Conservation (phyloP, 2,797 vertebrate genomes). For the Chaetophractus vellerosus region DNA sequence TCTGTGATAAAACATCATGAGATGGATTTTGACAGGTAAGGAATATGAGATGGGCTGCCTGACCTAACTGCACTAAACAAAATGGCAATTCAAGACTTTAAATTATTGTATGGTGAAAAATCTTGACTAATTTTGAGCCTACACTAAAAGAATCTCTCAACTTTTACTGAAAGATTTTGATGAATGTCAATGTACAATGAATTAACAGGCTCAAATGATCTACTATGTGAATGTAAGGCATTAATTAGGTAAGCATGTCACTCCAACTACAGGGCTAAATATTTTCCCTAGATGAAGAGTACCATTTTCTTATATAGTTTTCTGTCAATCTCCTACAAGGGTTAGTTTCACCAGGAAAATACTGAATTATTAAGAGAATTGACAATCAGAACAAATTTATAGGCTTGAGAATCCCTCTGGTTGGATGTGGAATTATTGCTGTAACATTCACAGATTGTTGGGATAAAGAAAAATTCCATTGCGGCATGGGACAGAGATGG, state of each 20-base stretch:
- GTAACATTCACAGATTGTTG: constrained; percentile 3
- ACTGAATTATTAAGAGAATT: constrained; percentile 46
- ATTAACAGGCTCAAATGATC: neutral
- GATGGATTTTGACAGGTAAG: neutral
- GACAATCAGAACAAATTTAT: neutral
- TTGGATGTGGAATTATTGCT: constrained; percentile 16
- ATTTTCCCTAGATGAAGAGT: neutral
- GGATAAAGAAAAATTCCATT: neutral
- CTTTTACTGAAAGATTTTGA: too few relatives aligned
- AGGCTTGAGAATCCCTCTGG: neutral
- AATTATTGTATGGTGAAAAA: too few relatives aligned
- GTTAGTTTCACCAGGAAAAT: neutral
- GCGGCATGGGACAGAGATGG: neutral
- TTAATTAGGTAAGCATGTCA: neutral
- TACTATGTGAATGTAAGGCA: neutral
- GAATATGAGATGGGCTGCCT: neutral
- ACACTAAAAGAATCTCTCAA: too few relatives aligned
- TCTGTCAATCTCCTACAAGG: neutral
- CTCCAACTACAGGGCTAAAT: neutral
- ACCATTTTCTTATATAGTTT: neutral
- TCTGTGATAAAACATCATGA: neutral
- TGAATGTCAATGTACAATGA: neutral
- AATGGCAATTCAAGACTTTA: neutral
- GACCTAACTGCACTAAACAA: neutral
- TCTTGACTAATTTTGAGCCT: too few relatives aligned